Percentiles rank a stretch among this genome's conserved stretches.
These are phyloP conservation scores for Riparia riparia DNA, from an alignment of 2,113 vertebrate species.

Conservation along the genomic window DNA sequence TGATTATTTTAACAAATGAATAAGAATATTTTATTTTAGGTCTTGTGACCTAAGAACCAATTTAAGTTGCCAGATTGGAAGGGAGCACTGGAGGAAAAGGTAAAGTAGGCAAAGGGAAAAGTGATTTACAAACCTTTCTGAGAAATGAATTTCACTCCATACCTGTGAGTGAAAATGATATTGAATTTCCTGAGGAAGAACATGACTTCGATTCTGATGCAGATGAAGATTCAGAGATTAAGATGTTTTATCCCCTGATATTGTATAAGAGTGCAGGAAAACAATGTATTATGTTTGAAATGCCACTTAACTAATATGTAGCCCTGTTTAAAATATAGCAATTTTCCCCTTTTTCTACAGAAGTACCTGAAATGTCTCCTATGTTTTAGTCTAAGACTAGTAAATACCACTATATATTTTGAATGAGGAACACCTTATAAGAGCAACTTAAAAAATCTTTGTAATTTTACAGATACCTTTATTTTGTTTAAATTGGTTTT, in stretches of 20 bases:
- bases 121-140: background rate
- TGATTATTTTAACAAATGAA: background rate
- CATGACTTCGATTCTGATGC: background rate
- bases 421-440: background rate
- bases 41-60: background rate
- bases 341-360: accelerated
- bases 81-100: background rate
- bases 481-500: background rate
- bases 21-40: background rate
- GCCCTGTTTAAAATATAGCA: background rate
- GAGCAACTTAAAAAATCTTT: background rate
- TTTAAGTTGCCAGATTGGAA: background rate
- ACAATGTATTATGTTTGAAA: background rate
- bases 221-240: background rate
- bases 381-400: background rate
- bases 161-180: background rate
- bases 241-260: background rate
- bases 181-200: background rate
- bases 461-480: background rate
- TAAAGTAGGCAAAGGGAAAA: background rate
- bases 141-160: background rate
- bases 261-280: background rate
- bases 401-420: background rate
- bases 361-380: background rate
- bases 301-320: background rate